Conservation (phyloP, 2,113 vertebrate species). For the Speoplatyrhinus poulsoni region DNA sequence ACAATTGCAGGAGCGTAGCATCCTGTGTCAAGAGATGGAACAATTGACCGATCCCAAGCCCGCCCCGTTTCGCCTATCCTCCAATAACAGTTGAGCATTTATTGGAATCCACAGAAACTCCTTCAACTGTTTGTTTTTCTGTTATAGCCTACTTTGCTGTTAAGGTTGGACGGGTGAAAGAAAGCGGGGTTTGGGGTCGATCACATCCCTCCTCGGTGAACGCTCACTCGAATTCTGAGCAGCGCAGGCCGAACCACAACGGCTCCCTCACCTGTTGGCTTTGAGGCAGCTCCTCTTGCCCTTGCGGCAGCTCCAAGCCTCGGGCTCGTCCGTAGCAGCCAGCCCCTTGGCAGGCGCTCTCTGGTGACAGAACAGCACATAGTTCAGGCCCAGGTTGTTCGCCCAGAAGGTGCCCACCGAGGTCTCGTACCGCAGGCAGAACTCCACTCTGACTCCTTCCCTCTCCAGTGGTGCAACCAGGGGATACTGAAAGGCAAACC, state of each 20-base stretch:
- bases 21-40: background rate
- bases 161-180: too few species aligned
- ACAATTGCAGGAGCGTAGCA: too few species aligned
- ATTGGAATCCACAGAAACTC: too few species aligned
- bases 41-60: too few species aligned
- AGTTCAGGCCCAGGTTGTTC: slow-evolving; percentile 89
- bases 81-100: too few species aligned
- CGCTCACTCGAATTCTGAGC: background rate
- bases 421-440: slow-evolving; percentile 93
- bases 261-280: slow-evolving; percentile 80
- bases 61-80: too few species aligned
- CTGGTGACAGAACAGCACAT: slow-evolving; percentile 85
- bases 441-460: slow-evolving; percentile 84
- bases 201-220: background rate
- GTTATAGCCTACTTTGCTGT: too few species aligned
- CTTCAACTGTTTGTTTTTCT: too few species aligned
- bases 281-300: slow-evolving; percentile 92
- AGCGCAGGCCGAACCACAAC: background rate
- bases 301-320: slow-evolving; percentile 68
- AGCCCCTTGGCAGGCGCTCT: slow-evolving; percentile 66
- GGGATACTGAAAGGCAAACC: slow-evolving; percentile 87
- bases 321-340: slow-evolving; percentile 58
- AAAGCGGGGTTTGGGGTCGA: too few species aligned
- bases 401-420: slow-evolving; percentile 88
- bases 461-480: slow-evolving; percentile 82